A percentile compares a stretch with the other conserved stretches of the same genome.
Evolutionary conservation across 2,113 vertebrate species (phyloP).

Genomic region (Glaucomys volans): DNA sequence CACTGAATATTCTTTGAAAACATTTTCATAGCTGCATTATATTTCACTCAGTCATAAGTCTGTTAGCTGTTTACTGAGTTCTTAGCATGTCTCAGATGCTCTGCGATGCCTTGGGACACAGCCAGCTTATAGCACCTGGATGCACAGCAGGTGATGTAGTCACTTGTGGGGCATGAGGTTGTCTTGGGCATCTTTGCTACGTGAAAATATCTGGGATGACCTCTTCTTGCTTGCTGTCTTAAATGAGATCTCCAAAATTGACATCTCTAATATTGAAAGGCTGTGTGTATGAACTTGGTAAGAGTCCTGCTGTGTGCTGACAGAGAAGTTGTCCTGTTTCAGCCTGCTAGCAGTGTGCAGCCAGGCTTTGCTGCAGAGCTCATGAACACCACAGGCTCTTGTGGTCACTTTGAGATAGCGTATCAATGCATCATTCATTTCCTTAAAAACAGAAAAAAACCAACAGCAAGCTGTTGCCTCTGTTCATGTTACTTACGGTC

Average conservation of each 20-base stretch:
- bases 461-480: neutral
- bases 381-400: neutral
- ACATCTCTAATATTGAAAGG: neutral
- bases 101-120: neutral
- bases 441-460: neutral
- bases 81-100: neutral
- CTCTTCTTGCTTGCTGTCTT: neutral
- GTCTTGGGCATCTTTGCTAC: neutral
- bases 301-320: neutral
- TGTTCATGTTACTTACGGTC: neutral
- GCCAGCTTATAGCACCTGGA: neutral
- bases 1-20: conserved; percentile 38
- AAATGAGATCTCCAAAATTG: conserved; percentile 32
- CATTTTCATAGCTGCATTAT: conserved; percentile 29
- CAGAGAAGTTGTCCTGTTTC: neutral
- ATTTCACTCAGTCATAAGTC: conserved; percentile 14
- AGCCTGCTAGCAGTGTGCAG: neutral
- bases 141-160: neutral
- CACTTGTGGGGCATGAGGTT: neutral
- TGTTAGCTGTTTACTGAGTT: neutral
- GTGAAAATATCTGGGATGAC: neutral
- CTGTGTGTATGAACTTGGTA: neutral
- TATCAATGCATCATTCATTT: neutral
- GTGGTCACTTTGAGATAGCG: neutral
- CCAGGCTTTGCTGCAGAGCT: neutral